A percentile compares a stretch with the other conserved stretches of the same genome.
Evolutionary conservation across 2,888 invertebrate genomes (phyloP).

Genomic region (Lasius platythorax): DNA sequence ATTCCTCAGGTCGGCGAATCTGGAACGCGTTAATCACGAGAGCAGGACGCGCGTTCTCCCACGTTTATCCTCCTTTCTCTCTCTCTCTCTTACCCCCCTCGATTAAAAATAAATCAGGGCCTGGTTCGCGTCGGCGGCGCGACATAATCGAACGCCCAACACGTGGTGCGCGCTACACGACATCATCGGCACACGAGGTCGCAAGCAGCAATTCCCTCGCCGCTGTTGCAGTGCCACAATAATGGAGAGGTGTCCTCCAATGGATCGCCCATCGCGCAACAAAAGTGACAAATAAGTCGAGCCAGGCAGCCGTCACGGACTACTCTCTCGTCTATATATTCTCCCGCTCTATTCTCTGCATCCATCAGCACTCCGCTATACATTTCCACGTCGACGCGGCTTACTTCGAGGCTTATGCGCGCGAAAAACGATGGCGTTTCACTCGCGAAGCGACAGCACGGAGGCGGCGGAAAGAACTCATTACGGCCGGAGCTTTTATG

Average conservation of each 20-base stretch:
- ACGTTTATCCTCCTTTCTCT: not conserved
- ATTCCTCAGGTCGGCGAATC: constrained; percentile 40
- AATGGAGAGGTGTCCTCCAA: constrained; percentile 7
- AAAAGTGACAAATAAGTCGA: constrained; percentile 60
- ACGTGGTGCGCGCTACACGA: constrained; percentile 10
- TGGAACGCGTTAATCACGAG: constrained; percentile 47
- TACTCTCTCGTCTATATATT: constrained; percentile 3
- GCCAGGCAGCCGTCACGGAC: constrained; percentile 22
- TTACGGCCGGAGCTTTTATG: constrained; percentile 61
- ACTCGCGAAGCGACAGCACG: constrained; percentile 20
- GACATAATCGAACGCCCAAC: constrained; percentile 26
- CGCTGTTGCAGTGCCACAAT: not conserved
- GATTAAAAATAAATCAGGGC: constrained; percentile 48
- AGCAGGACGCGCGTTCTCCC: constrained; percentile 29
- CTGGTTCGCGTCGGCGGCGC: constrained; percentile 13
- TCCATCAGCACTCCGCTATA: not conserved
- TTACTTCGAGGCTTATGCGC: constrained; percentile 42
- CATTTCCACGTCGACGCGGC: constrained; percentile 28
- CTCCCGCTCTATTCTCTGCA: constrained; percentile 24
- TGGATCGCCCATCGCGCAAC: constrained; percentile 39
- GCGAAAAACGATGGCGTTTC: constrained; percentile 19
- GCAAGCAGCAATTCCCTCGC: constrained; percentile 4
- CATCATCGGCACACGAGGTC: constrained; percentile 4
- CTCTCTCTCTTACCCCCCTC: not conserved
- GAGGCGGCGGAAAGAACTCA: constrained; percentile 59